These are phyloP conservation scores for Hylaeus volcanicus DNA, from an alignment of 1,140 invertebrate species.

Conservation along the genomic window DNA sequence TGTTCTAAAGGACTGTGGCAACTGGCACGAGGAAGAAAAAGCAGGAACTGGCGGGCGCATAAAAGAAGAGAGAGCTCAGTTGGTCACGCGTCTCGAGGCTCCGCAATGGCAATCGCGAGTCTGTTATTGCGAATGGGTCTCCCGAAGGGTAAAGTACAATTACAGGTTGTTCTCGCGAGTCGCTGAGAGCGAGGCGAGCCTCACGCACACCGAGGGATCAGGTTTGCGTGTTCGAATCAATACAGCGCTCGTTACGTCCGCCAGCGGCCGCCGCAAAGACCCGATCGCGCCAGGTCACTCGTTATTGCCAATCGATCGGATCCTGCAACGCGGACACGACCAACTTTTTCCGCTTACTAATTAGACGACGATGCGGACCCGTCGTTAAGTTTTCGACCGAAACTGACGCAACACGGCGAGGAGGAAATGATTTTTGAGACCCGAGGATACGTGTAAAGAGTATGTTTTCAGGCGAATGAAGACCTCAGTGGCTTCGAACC, in stretches of 20 bases:
- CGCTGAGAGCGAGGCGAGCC: not conserved
- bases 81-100: constrained; percentile 47
- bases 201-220: not conserved
- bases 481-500: too few relatives aligned
- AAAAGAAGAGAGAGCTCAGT: constrained; percentile 28
- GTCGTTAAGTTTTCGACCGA: too few relatives aligned
- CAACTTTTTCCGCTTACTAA: not conserved
- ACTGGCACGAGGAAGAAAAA: constrained; percentile 2
- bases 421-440: too few relatives aligned
- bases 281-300: not conserved
- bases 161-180: constrained; percentile 44
- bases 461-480: too few relatives aligned
- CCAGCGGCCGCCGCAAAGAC: constrained; percentile 11
- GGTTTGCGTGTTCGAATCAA: constrained; percentile 13
- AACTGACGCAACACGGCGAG: too few relatives aligned
- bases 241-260: constrained; percentile 35
- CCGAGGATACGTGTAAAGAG: too few relatives aligned
- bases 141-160: constrained; percentile 57
- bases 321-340: not conserved
- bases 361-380: not conserved
- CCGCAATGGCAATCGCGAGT: constrained; percentile 48
- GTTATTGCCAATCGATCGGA: not conserved
- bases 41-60: constrained; percentile 24
- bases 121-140: constrained; percentile 50
- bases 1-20: too few relatives aligned